These are phyloP conservation scores for Rotaria magnacalcarata DNA, from an alignment of 2,888 invertebrate genomes.

Conservation along the genomic window DNA sequence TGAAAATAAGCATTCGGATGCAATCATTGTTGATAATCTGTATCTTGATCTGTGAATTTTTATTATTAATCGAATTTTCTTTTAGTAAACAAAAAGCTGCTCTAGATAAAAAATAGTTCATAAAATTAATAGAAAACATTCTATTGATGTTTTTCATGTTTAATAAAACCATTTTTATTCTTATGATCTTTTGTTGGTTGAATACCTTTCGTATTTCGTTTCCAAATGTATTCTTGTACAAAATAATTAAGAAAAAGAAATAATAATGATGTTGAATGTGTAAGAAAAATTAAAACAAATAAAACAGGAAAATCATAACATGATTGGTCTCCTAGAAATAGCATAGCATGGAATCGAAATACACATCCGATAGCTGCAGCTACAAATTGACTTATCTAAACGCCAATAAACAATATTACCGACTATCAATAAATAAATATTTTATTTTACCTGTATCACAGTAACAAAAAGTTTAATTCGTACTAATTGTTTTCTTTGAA, in stretches of 20 bases:
- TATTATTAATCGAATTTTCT: too few relatives aligned
- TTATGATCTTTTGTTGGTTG: background rate
- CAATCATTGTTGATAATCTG: too few relatives aligned
- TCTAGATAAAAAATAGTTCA: background rate
- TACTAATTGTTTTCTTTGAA: background rate
- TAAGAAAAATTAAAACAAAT: slow-evolving; percentile 23
- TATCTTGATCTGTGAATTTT: too few relatives aligned
- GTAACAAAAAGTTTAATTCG: slow-evolving; percentile 8
- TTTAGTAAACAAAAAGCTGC: background rate
- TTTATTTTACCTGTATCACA: background rate
- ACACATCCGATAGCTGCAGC: slow-evolving; percentile 27
- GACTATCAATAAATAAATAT: background rate
- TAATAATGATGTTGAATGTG: slow-evolving; percentile 23
- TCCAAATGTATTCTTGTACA: slow-evolving; percentile 7
- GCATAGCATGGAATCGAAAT: slow-evolving; percentile 23
- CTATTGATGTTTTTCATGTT: background rate
- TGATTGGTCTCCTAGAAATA: background rate
- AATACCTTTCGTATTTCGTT: background rate
- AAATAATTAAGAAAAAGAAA: slow-evolving; percentile 27
- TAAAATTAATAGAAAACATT: background rate
- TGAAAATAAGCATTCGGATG: too few relatives aligned
- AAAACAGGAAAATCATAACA: slow-evolving; percentile 25
- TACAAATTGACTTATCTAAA: slow-evolving; percentile 14
- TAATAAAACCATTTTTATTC: background rate
- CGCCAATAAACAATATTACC: background rate